Percentiles rank a stretch among this genome's conserved stretches.
phyloP scores from a whole-genome alignment of 2,888 invertebrate genomes.

The Harpalus rubripes region DNA sequence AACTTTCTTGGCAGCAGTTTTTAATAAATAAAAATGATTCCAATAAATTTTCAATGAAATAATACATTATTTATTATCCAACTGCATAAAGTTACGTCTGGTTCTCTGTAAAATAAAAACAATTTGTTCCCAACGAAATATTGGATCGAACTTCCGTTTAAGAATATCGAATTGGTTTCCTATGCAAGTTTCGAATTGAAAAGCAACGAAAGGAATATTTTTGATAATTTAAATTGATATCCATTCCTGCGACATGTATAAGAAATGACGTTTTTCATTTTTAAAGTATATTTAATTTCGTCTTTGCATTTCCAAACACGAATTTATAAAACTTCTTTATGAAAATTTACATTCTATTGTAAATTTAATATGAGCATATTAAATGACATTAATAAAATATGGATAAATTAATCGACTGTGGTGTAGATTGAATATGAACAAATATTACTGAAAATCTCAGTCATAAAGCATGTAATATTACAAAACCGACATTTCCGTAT shows the following conservation, averaged over 20 bases:
- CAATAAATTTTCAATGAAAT: slow-evolving; percentile 6
- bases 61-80: slow-evolving; percentile 35
- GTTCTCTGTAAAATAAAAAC: slow-evolving; percentile 24
- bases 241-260: neutral
- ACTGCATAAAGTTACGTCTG: neutral
- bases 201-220: neutral
- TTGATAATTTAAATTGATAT: slow-evolving; percentile 21
- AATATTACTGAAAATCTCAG: no score
- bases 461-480: no score
- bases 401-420: no score
- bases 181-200: slow-evolving; percentile 4
- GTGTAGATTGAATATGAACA: no score
- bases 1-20: slow-evolving; percentile 10
- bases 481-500: no score
- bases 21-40: slow-evolving; percentile 12
- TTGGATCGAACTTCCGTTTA: slow-evolving; percentile 14
- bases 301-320: neutral
- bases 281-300: neutral
- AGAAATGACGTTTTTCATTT: neutral
- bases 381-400: no score
- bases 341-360: no score
- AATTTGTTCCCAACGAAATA: slow-evolving; percentile 15
- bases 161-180: slow-evolving; percentile 27
- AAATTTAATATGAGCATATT: no score
- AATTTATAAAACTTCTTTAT: neutral